A percentile compares a stretch with the other conserved stretches of the same genome.
Evolutionary conservation across 2,888 invertebrate genomes (phyloP).

Genomic region (Cenopis cana): DNA sequence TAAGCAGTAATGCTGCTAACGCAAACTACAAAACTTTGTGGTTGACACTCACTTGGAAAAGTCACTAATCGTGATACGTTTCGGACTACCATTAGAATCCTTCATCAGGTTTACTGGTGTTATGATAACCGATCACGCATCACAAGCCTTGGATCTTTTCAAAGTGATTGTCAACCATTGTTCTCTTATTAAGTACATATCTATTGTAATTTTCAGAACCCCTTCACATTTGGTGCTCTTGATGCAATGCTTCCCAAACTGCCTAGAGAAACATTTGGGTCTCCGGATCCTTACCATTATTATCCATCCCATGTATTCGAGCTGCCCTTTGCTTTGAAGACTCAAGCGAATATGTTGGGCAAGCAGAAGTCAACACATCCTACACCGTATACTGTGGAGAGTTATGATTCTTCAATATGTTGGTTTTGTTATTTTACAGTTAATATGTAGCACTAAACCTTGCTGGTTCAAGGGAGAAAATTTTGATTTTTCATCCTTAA

Average conservation of each 20-base stretch:
- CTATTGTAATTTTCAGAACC: slow-evolving; percentile 66
- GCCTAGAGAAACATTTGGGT: slow-evolving; percentile 67
- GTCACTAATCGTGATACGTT: no score
- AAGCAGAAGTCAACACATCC: slow-evolving; percentile 60
- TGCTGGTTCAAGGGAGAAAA: not conserved
- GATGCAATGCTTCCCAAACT: slow-evolving; percentile 78
- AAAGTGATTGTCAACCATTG: no score
- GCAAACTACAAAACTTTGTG: no score
- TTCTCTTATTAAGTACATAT: no score
- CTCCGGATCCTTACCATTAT: slow-evolving; percentile 76
- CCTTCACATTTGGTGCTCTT: slow-evolving; percentile 76
- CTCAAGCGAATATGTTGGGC: slow-evolving; percentile 54
- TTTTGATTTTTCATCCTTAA: no score
- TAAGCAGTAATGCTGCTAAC: no score
- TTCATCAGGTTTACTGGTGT: no score
- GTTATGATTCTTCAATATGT: slow-evolving; percentile 74
- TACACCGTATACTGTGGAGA: slow-evolving; percentile 72
- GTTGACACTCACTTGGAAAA: no score
- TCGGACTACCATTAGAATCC: no score
- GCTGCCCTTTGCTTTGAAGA: slow-evolving; percentile 70
- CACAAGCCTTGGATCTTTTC: no score
- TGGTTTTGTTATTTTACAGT: slow-evolving; percentile 52
- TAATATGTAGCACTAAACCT: not conserved
- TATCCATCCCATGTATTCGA: slow-evolving; percentile 78
- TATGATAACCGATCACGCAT: no score